These are phyloP conservation scores for Ctenosaura bakeri DNA, from an alignment of 2,797 vertebrate genomes.

Conservation along the genomic window DNA sequence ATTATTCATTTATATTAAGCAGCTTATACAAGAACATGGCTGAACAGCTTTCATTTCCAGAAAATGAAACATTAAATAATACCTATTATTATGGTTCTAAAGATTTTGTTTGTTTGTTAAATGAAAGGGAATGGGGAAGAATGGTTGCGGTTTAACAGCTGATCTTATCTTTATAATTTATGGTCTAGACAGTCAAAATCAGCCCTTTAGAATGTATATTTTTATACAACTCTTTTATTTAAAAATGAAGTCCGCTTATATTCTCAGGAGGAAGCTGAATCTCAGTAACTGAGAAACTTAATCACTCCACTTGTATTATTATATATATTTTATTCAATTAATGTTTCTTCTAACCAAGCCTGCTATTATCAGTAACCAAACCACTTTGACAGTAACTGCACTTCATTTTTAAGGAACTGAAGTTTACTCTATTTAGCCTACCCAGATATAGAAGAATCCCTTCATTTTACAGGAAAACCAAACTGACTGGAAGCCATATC, in stretches of 20 bases:
- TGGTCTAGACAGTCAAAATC: constrained; percentile 34
- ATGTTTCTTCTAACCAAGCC: constrained; percentile 16
- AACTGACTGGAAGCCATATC: constrained; percentile 45
- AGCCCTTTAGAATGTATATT: not conserved
- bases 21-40: not conserved
- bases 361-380: constrained; percentile 27
- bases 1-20: not conserved
- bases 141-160: not conserved
- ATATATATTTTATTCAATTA: constrained; percentile 19
- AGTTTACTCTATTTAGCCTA: constrained; percentile 19
- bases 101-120: not conserved
- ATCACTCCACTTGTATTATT: constrained; percentile 7
- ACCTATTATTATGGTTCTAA: not conserved
- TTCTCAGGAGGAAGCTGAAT: not conserved
- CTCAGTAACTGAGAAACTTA: constrained; percentile 37
- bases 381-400: constrained; percentile 30
- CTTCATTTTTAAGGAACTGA: constrained; percentile 38
- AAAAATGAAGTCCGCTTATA: not conserved
- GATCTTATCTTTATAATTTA: constrained; percentile 22
- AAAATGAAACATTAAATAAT: not conserved
- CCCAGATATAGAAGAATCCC: constrained; percentile 38
- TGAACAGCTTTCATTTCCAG: not conserved
- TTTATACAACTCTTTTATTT: not conserved
- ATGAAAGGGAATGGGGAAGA: not conserved
- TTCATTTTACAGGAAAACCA: constrained; percentile 56